Evolutionary conservation across 2,888 invertebrate species (phyloP).

Genomic region (Drosophila falleni): DNA sequence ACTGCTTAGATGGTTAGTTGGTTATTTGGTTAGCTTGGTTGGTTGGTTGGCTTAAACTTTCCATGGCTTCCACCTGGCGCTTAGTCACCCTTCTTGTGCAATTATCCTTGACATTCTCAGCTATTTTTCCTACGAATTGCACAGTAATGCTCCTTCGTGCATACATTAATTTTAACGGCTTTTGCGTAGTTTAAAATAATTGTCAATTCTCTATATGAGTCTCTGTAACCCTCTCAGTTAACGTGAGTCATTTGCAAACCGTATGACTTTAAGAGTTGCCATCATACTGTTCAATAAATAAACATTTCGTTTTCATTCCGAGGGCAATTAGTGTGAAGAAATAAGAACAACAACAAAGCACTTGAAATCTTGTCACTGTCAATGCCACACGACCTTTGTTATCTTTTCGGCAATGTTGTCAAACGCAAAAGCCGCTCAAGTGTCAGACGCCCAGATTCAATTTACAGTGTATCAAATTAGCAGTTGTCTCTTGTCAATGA

Average conservation of each 20-base stretch:
- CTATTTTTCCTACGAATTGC: constrained; percentile 51
- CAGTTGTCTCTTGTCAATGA: constrained; percentile 43
- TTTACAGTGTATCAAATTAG: constrained; percentile 54
- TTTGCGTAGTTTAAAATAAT: constrained; percentile 39
- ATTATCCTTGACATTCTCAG: constrained; percentile 61
- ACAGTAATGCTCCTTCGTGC: constrained; percentile 33
- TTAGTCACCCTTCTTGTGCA: constrained; percentile 58
- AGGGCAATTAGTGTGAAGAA: constrained; percentile 61
- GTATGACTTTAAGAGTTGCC: constrained; percentile 3
- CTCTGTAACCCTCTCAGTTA: neutral
- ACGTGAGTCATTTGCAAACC: constrained; percentile 24
- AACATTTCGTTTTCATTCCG: constrained; percentile 16
- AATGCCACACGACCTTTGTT: constrained; percentile 64
- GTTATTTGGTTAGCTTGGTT: constrained; percentile 3
- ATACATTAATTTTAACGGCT: constrained; percentile 57
- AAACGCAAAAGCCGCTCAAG: constrained; percentile 70
- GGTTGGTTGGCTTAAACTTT: constrained; percentile 31
- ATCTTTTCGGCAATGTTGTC: constrained; percentile 58
- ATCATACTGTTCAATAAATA: constrained; percentile 37
- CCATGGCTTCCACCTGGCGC: constrained; percentile 55
- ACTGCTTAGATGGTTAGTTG: constrained; percentile 34
- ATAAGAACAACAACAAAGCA: constrained; percentile 46
- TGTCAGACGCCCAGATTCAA: constrained; percentile 42
- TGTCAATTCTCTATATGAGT: constrained; percentile 27
- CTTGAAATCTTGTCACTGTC: constrained; percentile 65